These are phyloP conservation scores for Drosophila birchii DNA, from an alignment of 2,888 invertebrate species.

Conservation along the genomic window DNA sequence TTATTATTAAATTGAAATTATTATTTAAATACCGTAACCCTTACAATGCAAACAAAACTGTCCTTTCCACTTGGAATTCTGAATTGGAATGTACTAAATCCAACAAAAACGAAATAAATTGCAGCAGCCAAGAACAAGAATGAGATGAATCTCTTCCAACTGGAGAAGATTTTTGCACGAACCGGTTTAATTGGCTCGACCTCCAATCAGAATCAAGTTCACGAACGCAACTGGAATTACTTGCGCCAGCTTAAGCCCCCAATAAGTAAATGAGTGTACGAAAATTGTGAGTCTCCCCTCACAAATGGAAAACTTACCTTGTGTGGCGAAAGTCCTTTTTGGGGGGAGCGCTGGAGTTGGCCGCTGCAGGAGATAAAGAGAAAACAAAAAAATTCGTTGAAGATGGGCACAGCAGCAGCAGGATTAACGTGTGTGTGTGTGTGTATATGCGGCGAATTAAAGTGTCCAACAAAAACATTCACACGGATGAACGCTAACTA, in stretches of 20 bases:
- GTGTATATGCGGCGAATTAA: constrained; percentile 47
- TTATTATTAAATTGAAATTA: too few relatives aligned
- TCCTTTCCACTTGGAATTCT: too few relatives aligned
- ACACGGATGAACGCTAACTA: constrained; percentile 22
- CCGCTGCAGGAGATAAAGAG: constrained; percentile 50
- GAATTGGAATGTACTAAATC: too few relatives aligned
- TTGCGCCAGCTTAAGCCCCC: constrained; percentile 19
- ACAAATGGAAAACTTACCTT: constrained; percentile 9
- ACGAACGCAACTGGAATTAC: constrained; percentile 44
- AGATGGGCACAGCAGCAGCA: constrained; percentile 29
- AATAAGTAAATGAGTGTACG: constrained; percentile 27
- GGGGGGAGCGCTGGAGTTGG: constrained; percentile 18
- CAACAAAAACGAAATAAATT: not conserved
- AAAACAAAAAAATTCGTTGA: constrained; percentile 46
- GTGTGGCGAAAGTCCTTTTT: constrained; percentile 15
- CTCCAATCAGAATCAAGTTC: constrained; percentile 79
- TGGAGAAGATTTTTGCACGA: constrained; percentile 53
- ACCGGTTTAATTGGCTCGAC: constrained; percentile 78
- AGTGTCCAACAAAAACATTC: constrained; percentile 44
- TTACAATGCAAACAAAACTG: too few relatives aligned
- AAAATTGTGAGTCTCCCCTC: not conserved
- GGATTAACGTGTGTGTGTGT: constrained; percentile 35
- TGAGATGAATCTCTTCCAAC: constrained; percentile 58
- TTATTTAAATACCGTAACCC: too few relatives aligned
- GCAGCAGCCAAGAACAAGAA: constrained; percentile 44